A percentile compares a stretch with the other conserved stretches of the same genome.
phyloP scores from a whole-genome alignment of 2,797 vertebrate species.

The Limosa lapponica region DNA sequence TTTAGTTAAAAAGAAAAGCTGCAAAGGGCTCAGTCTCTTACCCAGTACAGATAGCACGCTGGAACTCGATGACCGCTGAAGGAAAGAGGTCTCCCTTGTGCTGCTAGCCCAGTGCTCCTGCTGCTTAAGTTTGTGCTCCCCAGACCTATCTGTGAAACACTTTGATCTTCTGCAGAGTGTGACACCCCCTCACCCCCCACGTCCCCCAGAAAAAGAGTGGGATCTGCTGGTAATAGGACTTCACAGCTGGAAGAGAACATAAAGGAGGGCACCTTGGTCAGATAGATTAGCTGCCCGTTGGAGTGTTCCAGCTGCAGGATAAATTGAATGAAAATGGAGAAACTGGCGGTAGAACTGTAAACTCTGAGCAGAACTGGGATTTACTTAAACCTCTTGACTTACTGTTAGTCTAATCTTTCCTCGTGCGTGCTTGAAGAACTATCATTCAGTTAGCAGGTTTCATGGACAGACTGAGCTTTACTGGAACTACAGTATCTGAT shows the following conservation, averaged over 20 bases:
- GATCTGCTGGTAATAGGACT: background rate
- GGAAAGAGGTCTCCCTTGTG: background rate
- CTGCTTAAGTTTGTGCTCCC: background rate
- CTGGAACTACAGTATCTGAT: background rate
- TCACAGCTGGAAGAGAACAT: background rate
- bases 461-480: background rate
- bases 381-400: background rate
- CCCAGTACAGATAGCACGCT: background rate
- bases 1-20: background rate
- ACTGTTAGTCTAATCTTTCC: background rate
- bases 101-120: background rate
- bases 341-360: background rate
- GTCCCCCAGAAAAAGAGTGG: background rate
- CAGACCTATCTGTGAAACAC: background rate
- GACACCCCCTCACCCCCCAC: accelerated
- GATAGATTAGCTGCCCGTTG: background rate
- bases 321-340: background rate
- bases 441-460: background rate
- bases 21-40: background rate
- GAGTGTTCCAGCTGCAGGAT: background rate
- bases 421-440: background rate
- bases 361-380: background rate
- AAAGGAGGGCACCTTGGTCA: background rate
- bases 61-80: background rate
- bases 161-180: background rate